Conservation (phyloP, 1,140 invertebrate species). For the Proctacanthus coquilletti region DNA sequence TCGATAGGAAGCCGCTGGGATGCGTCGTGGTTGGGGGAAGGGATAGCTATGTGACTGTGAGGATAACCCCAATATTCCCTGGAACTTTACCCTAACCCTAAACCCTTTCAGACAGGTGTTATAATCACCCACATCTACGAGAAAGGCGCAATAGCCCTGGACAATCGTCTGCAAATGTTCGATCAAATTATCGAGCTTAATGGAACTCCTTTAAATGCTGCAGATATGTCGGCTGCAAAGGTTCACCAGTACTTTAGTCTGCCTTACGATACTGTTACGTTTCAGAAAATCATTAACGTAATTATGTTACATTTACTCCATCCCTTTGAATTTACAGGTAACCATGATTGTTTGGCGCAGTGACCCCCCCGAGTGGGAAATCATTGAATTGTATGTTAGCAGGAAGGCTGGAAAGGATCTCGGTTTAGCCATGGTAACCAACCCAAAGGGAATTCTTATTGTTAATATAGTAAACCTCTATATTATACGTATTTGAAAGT, state of each 20-base stretch:
- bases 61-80: constrained; percentile 2
- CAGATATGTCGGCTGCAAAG: constrained; percentile 3
- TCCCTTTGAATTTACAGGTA: constrained; percentile 47
- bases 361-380: constrained; percentile 59
- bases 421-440: constrained; percentile 74
- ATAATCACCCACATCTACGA: constrained; percentile 78
- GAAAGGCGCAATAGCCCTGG: constrained; percentile 71
- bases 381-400: constrained; percentile 69
- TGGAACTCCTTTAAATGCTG: constrained; percentile 31
- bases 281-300: constrained; percentile 1
- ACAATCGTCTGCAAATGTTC: constrained; percentile 70
- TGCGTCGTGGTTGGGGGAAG: constrained; percentile 71
- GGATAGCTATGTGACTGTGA: constrained; percentile 40
- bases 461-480: constrained; percentile 66
- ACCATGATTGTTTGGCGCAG: constrained; percentile 77
- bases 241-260: constrained; percentile 1
- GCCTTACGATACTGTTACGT: constrained; percentile 2
- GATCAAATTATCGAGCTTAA: constrained; percentile 85
- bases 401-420: constrained; percentile 84
- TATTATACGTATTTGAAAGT: constrained; percentile 1
- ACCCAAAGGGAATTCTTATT: constrained; percentile 76
- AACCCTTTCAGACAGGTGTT: constrained; percentile 53
- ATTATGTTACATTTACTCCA: constrained; percentile 4
- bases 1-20: constrained; percentile 67
- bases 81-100: constrained; percentile 2